Percentiles rank a stretch among this genome's conserved stretches.
phyloP scores from a whole-genome alignment of 2,113 vertebrate genomes.

The Nestor notabilis region DNA sequence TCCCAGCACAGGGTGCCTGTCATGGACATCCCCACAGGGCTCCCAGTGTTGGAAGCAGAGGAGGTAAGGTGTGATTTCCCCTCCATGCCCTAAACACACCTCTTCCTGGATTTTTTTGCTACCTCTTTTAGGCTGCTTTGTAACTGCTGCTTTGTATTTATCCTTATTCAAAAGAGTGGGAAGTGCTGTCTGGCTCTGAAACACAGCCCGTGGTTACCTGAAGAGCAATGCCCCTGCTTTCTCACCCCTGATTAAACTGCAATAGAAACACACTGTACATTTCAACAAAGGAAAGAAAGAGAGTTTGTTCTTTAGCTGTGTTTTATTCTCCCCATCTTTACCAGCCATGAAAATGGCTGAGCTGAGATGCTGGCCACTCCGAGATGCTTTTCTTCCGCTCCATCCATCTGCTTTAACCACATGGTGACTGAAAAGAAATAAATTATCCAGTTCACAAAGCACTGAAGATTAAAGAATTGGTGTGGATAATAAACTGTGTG shows the following conservation, averaged over 20 bases:
- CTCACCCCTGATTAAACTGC: neutral
- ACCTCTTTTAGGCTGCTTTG: neutral
- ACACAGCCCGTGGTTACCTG: neutral
- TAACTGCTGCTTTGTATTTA: neutral
- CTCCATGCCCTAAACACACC: neutral
- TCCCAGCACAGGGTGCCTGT: rapidly evolving
- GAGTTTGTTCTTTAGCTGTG: neutral
- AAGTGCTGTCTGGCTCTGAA: neutral
- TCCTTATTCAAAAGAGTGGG: neutral
- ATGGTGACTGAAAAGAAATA: neutral
- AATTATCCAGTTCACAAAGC: neutral
- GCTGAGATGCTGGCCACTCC: neutral
- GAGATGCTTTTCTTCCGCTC: neutral
- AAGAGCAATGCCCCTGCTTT: neutral
- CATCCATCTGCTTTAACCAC: conserved; percentile 50
- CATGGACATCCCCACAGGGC: neutral
- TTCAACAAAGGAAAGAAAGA: neutral
- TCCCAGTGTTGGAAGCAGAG: neutral
- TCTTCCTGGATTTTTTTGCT: neutral
- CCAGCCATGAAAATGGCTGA: conserved; percentile 9
- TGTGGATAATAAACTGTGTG: neutral
- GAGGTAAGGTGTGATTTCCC: neutral
- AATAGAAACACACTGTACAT: neutral
- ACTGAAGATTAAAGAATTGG: neutral
- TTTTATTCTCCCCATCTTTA: neutral